Conservation (phyloP, 2,797 vertebrate genomes). For the Hyperoplus lanceolatus region DNA sequence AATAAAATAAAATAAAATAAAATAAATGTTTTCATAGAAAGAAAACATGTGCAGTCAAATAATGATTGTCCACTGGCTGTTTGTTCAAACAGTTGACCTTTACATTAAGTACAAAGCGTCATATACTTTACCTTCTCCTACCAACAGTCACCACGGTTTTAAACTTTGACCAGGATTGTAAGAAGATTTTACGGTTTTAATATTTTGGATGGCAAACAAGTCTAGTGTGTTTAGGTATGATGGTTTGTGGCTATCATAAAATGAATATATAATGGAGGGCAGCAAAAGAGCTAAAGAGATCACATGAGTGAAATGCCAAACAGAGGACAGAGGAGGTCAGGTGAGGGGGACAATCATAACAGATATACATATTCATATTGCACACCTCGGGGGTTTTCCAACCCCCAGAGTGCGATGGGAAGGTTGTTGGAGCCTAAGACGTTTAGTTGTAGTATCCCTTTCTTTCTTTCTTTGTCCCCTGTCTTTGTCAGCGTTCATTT, state of each 20-base stretch:
- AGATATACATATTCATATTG: conserved; percentile 56
- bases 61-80: background rate
- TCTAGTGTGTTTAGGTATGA: background rate
- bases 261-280: background rate
- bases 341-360: conserved; percentile 34
- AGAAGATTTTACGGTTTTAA: background rate
- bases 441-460: conserved; percentile 59
- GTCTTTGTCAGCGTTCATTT: conserved; percentile 74
- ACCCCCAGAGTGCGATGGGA: conserved; percentile 26
- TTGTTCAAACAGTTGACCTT: background rate
- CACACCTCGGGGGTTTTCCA: conserved; percentile 47
- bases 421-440: conserved; percentile 56
- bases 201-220: background rate
- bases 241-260: background rate
- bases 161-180: background rate
- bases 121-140: background rate
- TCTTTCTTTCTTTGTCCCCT: conserved; percentile 50
- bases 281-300: background rate
- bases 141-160: background rate
- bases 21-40: background rate
- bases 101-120: too few relatives aligned
- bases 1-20: background rate
- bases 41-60: background rate
- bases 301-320: background rate
- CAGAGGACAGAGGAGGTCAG: conserved; percentile 18